Evolutionary conservation across 2,113 vertebrate genomes (phyloP).

Genomic region (Oreocharis arfaki): DNA sequence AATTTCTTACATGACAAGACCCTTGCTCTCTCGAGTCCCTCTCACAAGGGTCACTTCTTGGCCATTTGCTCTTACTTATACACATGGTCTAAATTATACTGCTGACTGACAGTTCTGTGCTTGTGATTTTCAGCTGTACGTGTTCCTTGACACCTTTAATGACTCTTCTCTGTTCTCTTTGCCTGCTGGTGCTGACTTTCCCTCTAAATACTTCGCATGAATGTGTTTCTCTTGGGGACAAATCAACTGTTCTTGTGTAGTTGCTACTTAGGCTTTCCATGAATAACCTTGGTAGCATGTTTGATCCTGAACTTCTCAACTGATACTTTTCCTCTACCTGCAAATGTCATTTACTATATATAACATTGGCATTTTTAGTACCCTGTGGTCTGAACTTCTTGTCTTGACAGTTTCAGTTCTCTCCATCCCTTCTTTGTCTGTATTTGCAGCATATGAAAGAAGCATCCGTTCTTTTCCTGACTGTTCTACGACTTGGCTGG

Average conservation of each 20-base stretch:
- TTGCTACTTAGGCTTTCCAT: neutral
- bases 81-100: neutral
- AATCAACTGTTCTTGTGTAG: neutral
- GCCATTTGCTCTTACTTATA: neutral
- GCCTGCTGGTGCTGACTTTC: neutral
- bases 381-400: neutral
- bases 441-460: neutral
- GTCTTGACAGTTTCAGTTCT: neutral
- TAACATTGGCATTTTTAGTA: neutral
- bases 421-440: neutral
- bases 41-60: slow-evolving; percentile 4
- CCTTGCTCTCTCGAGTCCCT: neutral
- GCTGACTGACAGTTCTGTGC: neutral
- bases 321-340: neutral
- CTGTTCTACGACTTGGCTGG: neutral
- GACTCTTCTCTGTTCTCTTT: slow-evolving; percentile 7
- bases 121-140: neutral
- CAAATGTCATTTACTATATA: neutral
- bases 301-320: neutral
- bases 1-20: neutral
- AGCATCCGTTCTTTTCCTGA: neutral
- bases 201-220: neutral
- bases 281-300: neutral
- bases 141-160: slow-evolving; percentile 54
- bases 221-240: slow-evolving; percentile 47